phyloP scores from a whole-genome alignment of 2,888 invertebrate species.

The Schrankia costaestrigalis region DNA sequence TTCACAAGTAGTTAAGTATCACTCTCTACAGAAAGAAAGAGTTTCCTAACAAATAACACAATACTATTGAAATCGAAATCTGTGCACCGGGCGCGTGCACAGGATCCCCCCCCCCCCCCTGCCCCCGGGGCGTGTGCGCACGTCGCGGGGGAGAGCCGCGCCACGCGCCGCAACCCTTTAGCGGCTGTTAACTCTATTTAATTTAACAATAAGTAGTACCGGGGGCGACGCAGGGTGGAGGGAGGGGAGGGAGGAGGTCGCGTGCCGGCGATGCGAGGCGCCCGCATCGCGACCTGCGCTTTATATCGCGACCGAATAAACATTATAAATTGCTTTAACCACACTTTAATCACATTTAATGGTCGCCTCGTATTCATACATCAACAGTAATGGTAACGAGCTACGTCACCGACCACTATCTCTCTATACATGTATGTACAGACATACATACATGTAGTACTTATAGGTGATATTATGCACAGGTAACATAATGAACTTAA shows the following conservation, averaged over 20 bases:
- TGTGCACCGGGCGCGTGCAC: slow-evolving; percentile 24
- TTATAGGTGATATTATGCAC: neutral
- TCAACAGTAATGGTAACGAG: slow-evolving; percentile 17
- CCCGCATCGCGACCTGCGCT: slow-evolving; percentile 16
- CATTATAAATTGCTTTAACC: slow-evolving; percentile 68
- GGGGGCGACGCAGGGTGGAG: slow-evolving; percentile 3
- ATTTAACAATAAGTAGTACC: slow-evolving; percentile 39
- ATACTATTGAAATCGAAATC: slow-evolving; percentile 48
- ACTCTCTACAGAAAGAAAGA: slow-evolving; percentile 12
- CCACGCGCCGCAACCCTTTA: slow-evolving; percentile 56
- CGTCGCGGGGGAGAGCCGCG: slow-evolving; percentile 23
- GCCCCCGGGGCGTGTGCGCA: slow-evolving; percentile 32
- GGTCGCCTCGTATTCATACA: slow-evolving; percentile 26
- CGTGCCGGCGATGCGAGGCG: slow-evolving; percentile 23
- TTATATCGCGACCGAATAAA: slow-evolving; percentile 50
- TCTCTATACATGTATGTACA: no score
- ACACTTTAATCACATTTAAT: slow-evolving; percentile 58
- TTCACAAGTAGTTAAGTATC: no score
- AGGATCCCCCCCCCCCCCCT: neutral
- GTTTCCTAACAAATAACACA: slow-evolving; percentile 32
- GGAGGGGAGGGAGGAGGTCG: slow-evolving; percentile 23
- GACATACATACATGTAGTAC: no score
- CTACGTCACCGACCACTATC: neutral
- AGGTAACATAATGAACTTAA: no score
- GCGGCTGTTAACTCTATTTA: slow-evolving; percentile 55